Base-by-base conservation (phyloP, 2,888 invertebrate genomes). In the Toxonevra muliebris region DNA sequence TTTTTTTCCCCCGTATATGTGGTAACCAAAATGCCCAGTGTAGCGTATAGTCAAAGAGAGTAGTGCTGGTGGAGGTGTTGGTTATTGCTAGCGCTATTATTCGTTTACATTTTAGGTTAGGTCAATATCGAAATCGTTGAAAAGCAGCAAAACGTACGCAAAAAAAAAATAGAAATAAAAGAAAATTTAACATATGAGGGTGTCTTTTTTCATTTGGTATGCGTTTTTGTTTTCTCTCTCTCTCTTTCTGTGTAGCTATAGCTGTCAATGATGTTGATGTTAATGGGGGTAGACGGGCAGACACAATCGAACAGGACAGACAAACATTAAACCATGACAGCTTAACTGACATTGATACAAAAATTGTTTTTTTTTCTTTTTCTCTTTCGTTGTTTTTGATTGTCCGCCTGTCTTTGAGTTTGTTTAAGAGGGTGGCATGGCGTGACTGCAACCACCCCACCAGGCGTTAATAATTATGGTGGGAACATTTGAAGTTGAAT, bases 71-170 rank as follows among this genome's bases (percentile, higher is more conserved):
- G n/a, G n/a, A n/a, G n/a, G n/a, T n/a, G n/a, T 30, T 30, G 30
- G 30, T 4, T 30, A 30, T 30, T 55, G 64, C 42, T 54, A 48
- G 55, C 64, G 57, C 20, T 43, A 52, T 40, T 42, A 57, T 13
- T 41, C 57, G 41, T 58, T 59, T 52, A 42, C 30, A 58, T 68
- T 68, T 58, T 60, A 62, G 71, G 65, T 63, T 60, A 67, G 65
- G 67, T 71, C 67, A 68, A 71, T 60, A 60, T 30, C 30, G 30
- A 30, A 30, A 30, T 30, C 30, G 30, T 30, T 30, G 30, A 30
- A 30, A 30, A 65, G 65, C 65, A 59, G 42, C 58, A 58, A n/a
- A 13, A 42, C 40, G 1, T 7, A 42, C 15, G 41, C 8, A 15
- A 19, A 42, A 43, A 30, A n/a, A 57, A 57, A 11, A 30, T n/a